Evolutionary conservation across 2,797 vertebrate genomes (phyloP).

Genomic region (Anguilla pacifica): DNA sequence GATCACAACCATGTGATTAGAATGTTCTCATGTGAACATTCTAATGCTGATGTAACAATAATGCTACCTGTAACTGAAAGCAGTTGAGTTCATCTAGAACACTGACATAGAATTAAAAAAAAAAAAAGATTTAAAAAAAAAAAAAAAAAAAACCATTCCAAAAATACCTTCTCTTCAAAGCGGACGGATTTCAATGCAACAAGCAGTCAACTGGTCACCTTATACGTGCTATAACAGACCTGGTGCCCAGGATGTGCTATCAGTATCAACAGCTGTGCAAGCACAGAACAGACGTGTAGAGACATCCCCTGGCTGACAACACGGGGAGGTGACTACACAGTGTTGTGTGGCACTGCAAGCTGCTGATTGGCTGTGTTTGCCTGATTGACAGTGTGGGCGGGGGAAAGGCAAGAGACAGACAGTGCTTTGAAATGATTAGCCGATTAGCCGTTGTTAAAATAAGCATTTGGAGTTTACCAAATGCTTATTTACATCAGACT

Average conservation of each 20-base stretch:
- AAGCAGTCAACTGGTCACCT: slow-evolving; percentile 27
- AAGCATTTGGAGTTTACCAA: slow-evolving; percentile 21
- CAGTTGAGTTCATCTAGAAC: neutral
- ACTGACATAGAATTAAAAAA: too few species aligned
- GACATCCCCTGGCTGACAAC: neutral
- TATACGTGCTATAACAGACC: slow-evolving; percentile 4
- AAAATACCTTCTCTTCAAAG: too few species aligned
- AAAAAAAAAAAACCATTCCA: neutral
- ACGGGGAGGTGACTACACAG: neutral
- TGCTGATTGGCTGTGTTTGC: neutral
- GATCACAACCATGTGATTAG: neutral
- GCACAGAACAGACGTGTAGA: slow-evolving; percentile 10
- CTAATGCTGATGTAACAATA: neutral
- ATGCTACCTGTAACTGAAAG: neutral
- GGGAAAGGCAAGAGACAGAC: neutral
- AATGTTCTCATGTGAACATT: neutral
- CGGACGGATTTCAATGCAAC: slow-evolving; percentile 20
- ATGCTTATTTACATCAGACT: slow-evolving; percentile 21
- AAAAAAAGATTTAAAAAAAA: neutral
- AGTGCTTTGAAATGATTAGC: slow-evolving; percentile 17
- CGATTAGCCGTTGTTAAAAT: slow-evolving; percentile 16
- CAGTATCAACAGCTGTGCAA: slow-evolving; percentile 22
- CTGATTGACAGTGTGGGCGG: neutral
- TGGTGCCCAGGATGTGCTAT: neutral
- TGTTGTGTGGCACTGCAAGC: neutral